These are phyloP conservation scores for Acanthisitta chloris DNA, from an alignment of 2,113 vertebrate genomes.

Conservation along the genomic window DNA sequence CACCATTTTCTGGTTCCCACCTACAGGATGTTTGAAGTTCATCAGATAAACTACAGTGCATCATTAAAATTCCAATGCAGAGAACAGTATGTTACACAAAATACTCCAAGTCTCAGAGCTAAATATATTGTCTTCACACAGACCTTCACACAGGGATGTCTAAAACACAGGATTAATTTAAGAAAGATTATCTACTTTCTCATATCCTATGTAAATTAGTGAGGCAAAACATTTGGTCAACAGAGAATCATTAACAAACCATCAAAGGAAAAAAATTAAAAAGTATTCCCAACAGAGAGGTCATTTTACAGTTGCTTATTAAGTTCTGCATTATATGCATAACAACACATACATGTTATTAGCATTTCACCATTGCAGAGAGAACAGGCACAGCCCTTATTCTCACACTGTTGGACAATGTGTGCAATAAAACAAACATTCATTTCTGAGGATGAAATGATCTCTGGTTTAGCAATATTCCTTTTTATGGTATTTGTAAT, in stretches of 20 bases:
- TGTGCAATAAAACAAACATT: background rate
- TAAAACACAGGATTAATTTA: background rate
- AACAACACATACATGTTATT: background rate
- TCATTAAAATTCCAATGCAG: background rate
- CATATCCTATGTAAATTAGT: background rate
- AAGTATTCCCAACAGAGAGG: background rate
- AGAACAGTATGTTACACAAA: background rate
- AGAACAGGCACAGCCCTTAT: background rate
- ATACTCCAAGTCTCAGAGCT: background rate
- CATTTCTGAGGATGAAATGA: background rate
- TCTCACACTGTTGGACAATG: background rate
- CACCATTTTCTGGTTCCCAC: background rate
- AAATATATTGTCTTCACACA: background rate
- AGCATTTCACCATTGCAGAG: background rate
- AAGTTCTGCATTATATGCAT: accelerated
- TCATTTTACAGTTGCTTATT: background rate
- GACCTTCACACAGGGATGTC: background rate
- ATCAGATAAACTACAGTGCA: background rate
- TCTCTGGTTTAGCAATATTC: background rate
- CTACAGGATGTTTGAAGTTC: background rate
- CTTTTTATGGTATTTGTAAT: background rate
- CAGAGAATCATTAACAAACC: background rate
- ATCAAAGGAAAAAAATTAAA: background rate
- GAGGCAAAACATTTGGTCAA: background rate
- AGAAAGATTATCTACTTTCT: background rate